These are phyloP conservation scores for Ardeotis arabs DNA, from an alignment of 2,113 vertebrate genomes.

Conservation along the genomic window DNA sequence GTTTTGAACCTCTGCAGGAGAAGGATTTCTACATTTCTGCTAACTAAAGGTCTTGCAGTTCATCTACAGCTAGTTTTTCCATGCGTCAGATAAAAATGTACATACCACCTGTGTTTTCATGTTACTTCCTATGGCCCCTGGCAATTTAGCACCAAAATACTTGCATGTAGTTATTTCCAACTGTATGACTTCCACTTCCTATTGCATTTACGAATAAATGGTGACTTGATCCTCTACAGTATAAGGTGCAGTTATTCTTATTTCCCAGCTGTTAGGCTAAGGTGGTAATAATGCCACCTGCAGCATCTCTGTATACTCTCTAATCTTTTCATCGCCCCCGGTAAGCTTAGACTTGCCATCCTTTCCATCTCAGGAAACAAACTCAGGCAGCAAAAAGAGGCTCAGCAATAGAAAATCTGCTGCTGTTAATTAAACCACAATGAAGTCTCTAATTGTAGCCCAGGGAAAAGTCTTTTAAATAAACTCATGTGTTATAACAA, in stretches of 20 bases:
- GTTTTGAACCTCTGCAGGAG: background rate
- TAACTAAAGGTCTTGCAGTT: background rate
- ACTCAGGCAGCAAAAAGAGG: background rate
- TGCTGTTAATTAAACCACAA: conserved; percentile 14
- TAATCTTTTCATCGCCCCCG: background rate
- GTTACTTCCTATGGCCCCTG: background rate
- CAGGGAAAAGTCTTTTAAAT: background rate
- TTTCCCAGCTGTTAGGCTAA: background rate
- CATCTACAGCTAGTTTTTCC: background rate
- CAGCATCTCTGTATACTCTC: background rate
- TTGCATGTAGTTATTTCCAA: background rate
- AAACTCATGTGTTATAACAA: background rate
- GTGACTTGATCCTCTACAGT: background rate
- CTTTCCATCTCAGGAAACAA: background rate
- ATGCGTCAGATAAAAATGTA: background rate
- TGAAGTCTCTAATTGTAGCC: background rate
- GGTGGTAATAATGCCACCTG: background rate
- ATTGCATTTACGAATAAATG: background rate
- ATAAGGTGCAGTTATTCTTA: background rate
- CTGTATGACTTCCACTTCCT: background rate
- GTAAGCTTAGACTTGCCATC: background rate
- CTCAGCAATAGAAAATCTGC: background rate
- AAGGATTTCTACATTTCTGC: background rate
- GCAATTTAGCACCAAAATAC: background rate
- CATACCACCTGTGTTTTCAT: background rate